A percentile compares a stretch with the other conserved stretches of the same genome.
These are phyloP conservation scores for Calvadosia cruxmelitensis DNA, from an alignment of 30 jellyfish, hydroid and myxozoan species.

Conservation along the genomic window DNA sequence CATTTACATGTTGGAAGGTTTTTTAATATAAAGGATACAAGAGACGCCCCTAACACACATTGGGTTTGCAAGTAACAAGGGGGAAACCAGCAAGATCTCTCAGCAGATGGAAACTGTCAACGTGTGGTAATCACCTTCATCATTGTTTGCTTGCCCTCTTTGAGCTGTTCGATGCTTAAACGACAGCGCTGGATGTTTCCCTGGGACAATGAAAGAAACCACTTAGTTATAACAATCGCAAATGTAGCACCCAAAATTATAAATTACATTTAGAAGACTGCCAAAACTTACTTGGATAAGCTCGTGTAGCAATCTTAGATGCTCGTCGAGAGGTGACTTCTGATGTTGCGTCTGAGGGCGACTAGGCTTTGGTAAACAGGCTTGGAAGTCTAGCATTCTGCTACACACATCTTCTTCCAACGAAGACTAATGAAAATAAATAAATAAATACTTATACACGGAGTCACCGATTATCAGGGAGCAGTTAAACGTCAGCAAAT, in stretches of 20 bases:
- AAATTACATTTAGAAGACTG: too few species aligned
- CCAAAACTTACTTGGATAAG: constrained; percentile 48
- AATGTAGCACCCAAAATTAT: too few species aligned
- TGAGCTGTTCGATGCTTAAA: constrained; percentile 79
- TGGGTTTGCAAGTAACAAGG: background rate
- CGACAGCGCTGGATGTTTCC: constrained; percentile 94
- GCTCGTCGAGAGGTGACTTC: constrained; percentile 59
- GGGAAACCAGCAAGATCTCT: background rate
- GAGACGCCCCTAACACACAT: too few species aligned
- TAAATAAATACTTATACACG: too few species aligned
- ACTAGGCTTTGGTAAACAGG: constrained; percentile 72
- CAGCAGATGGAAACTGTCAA: background rate
- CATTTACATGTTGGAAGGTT: too few species aligned
- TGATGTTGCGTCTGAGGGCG: constrained; percentile 35
- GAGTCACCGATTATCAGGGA: too few species aligned
- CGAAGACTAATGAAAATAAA: constrained; percentile 24
- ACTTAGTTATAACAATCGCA: too few species aligned
- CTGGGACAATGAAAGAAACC: constrained; percentile 8
- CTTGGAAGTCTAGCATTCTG: constrained; percentile 57
- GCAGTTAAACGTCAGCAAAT: background rate
- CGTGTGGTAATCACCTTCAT: constrained; percentile 36
- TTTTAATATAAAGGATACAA: too few species aligned
- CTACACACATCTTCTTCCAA: constrained; percentile 71
- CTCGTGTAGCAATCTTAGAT: constrained; percentile 83
- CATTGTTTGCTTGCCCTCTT: constrained; percentile 81